phyloP scores from a whole-genome alignment of 2,797 vertebrate genomes.

The Hemitrygon akajei region DNA sequence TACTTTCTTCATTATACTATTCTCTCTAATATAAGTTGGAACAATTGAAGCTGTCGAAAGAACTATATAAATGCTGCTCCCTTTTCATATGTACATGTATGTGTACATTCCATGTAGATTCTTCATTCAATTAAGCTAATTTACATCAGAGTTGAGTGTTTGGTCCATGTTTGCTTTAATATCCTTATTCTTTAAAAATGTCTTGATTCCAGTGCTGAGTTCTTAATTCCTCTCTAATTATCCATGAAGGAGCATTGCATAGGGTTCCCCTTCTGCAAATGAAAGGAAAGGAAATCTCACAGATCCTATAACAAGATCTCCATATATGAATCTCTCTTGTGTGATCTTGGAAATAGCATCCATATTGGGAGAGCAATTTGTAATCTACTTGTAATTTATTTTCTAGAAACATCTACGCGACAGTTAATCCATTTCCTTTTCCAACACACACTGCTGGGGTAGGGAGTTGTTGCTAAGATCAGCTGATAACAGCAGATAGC shows the following conservation, averaged over 20 bases:
- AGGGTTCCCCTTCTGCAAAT: background rate
- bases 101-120: no score
- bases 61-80: no score
- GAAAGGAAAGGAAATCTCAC: background rate
- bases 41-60: no score
- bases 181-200: background rate
- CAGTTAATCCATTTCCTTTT: no score
- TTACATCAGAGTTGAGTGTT: background rate
- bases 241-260: background rate
- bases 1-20: no score
- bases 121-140: background rate
- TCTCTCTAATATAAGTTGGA: no score
- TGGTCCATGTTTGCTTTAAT: background rate
- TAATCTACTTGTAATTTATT: background rate
- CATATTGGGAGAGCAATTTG: background rate
- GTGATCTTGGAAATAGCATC: background rate
- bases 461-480: background rate
- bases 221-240: background rate
- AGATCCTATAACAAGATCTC: background rate
- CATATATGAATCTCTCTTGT: background rate
- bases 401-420: background rate
- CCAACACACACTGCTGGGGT: background rate
- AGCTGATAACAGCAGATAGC: background rate
- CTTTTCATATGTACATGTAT: background rate
- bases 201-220: background rate